A percentile compares a stretch with the other conserved stretches of the same genome.
These are phyloP conservation scores for Xestia c-nigrum DNA, from an alignment of 2,888 invertebrate genomes.

Conservation along the genomic window DNA sequence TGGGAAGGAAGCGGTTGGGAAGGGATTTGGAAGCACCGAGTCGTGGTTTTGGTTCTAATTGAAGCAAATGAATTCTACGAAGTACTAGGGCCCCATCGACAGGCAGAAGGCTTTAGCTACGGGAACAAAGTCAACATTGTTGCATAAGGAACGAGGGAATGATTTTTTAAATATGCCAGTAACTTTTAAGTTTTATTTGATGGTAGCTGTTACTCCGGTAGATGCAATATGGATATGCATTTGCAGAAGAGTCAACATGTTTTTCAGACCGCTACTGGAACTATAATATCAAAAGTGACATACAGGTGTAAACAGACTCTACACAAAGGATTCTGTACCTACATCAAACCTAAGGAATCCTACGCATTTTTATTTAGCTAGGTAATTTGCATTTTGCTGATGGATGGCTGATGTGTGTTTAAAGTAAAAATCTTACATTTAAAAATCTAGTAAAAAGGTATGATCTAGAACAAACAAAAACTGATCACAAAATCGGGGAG, in stretches of 20 bases:
- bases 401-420: no score
- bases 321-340: no score
- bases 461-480: no score
- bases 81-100: constrained; percentile 47
- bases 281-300: background rate
- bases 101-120: constrained; percentile 37
- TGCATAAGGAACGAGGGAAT: constrained; percentile 35
- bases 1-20: background rate
- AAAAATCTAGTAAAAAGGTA: no score
- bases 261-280: background rate
- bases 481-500: no score
- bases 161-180: constrained; percentile 50
- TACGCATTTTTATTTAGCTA: no score
- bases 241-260: constrained; percentile 16
- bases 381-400: no score
- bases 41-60: constrained; percentile 47
- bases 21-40: constrained; percentile 19
- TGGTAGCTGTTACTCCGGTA: constrained; percentile 16
- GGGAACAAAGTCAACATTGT: constrained; percentile 50
- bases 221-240: constrained; percentile 36
- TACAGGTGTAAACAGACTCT: no score
- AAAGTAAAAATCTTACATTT: no score
- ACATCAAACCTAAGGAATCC: no score
- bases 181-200: constrained; percentile 46
- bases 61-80: constrained; percentile 43